These are phyloP conservation scores for Poeciliopsis gracilis DNA, from an alignment of 2,797 vertebrate genomes.

Conservation along the genomic window DNA sequence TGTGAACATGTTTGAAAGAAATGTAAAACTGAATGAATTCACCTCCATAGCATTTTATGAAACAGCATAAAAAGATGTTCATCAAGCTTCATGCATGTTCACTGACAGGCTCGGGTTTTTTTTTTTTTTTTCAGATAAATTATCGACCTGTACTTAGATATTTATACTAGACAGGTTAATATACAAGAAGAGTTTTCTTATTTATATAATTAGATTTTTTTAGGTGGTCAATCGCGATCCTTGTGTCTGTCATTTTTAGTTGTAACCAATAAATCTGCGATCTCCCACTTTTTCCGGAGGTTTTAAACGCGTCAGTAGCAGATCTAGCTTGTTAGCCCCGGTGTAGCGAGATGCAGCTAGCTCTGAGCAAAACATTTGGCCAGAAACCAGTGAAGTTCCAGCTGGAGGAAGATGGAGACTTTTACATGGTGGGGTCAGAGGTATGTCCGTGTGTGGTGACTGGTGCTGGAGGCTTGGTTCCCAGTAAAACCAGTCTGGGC, in stretches of 20 bases:
- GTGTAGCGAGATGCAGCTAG: constrained; percentile 81
- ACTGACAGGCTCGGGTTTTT: not conserved
- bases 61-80: not conserved
- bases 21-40: no score
- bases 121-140: not conserved
- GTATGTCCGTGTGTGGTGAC: constrained; percentile 66
- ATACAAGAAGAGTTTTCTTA: not conserved
- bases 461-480: not conserved
- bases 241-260: rapidly evolving
- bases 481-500: not conserved
- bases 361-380: constrained; percentile 96
- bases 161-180: not conserved
- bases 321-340: constrained; percentile 32
- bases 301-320: constrained; percentile 17
- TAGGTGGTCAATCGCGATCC: not conserved
- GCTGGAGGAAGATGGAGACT: constrained; percentile 96
- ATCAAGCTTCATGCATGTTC: not conserved
- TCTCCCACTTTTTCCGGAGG: constrained; percentile 22
- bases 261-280: rapidly evolving
- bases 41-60: no score
- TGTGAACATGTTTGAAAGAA: no score
- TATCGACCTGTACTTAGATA: not conserved
- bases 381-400: constrained; percentile 98
- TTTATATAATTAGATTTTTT: not conserved
- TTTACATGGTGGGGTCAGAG: constrained; percentile 98